A percentile compares a stretch with the other conserved stretches of the same genome.
Conservation (phyloP, 2,797 vertebrate species). For the Lepilemur ruficaudatus region DNA sequence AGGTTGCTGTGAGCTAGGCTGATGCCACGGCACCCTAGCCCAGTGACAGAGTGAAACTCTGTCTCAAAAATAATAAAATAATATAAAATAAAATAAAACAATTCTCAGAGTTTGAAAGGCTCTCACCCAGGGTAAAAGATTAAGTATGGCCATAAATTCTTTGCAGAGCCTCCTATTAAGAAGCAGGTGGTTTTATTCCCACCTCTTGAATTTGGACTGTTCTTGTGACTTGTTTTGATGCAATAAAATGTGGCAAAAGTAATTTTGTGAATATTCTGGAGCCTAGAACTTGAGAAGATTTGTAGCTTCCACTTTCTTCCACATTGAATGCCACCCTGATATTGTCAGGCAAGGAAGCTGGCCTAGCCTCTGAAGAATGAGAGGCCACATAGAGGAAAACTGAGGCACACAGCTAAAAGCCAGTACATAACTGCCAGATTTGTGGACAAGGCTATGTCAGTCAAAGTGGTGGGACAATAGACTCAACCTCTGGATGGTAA, state of each 20-base stretch:
- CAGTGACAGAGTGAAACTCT: too few species aligned
- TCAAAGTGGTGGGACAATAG: not conserved
- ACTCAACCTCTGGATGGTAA: not conserved
- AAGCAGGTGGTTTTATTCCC: not conserved
- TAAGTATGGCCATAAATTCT: not conserved
- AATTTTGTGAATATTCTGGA: not conserved
- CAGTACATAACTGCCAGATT: not conserved
- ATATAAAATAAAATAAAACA: too few species aligned
- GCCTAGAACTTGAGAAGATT: not conserved
- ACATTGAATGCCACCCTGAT: not conserved
- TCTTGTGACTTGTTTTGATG: not conserved
- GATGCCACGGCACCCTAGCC: too few species aligned
- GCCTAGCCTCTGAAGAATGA: not conserved
- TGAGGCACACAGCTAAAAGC: not conserved
- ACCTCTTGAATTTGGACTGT: not conserved
- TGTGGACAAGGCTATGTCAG: not conserved
- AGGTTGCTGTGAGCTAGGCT: too few species aligned
- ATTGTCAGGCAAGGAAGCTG: not conserved
- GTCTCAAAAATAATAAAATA: too few species aligned
- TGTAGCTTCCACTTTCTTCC: not conserved
- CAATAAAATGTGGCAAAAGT: not conserved
- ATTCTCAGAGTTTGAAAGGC: not conserved
- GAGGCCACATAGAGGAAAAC: not conserved
- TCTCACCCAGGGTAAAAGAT: not conserved
- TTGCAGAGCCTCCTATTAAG: not conserved